phyloP scores from a whole-genome alignment of 2,888 invertebrate genomes.

The Digitonthophagus gazella region DNA sequence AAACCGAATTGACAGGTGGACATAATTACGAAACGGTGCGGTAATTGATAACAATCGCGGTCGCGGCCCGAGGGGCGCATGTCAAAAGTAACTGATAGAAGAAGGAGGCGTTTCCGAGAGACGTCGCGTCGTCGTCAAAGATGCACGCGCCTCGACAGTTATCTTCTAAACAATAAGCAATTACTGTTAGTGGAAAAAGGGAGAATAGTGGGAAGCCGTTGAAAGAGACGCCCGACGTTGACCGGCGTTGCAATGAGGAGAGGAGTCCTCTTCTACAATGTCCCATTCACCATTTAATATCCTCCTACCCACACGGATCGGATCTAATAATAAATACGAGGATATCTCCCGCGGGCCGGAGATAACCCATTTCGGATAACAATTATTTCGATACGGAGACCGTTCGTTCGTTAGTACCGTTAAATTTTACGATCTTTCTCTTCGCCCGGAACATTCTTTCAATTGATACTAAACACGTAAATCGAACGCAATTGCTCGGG shows the following conservation, averaged over 20 bases:
- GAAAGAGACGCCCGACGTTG: not conserved
- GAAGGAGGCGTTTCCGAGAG: slow-evolving; percentile 16
- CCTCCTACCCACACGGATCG: not conserved
- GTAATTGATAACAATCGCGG: slow-evolving; percentile 23
- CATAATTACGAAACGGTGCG: slow-evolving; percentile 17
- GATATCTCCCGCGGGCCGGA: not conserved
- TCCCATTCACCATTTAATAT: not conserved
- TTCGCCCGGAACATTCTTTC: not conserved
- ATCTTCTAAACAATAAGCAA: slow-evolving; percentile 15
- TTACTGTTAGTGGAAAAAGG: slow-evolving; percentile 3
- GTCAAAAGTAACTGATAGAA: not conserved
- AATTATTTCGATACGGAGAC: not conserved
- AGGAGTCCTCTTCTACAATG: not conserved
- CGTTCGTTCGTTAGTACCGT: not conserved
- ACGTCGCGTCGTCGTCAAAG: too few relatives aligned
- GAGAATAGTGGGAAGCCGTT: not conserved
- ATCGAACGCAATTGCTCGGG: not conserved
- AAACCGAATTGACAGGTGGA: slow-evolving; percentile 21
- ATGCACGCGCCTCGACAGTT: slow-evolving; percentile 5
- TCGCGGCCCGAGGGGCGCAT: not conserved
- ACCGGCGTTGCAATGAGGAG: not conserved
- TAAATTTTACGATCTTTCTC: not conserved
- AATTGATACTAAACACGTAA: not conserved
- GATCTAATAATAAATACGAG: slow-evolving; percentile 2
- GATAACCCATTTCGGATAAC: not conserved